phyloP scores from a whole-genome alignment of 2,113 vertebrate species.

The Malurus melanocephalus region DNA sequence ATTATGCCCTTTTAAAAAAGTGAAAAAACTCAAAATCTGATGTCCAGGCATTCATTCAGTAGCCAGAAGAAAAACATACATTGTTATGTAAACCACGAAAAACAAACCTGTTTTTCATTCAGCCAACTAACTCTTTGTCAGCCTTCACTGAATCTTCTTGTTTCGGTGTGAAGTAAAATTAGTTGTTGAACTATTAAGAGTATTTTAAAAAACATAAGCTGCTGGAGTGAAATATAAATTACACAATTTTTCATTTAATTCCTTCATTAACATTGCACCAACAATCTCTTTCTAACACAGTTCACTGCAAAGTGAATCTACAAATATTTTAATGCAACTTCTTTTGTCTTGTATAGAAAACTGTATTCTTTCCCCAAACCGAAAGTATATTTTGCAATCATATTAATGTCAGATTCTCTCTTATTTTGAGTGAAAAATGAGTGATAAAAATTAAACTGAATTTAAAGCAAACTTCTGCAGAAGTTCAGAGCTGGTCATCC shows the following conservation, averaged over 20 bases:
- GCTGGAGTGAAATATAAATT: not conserved
- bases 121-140: not conserved
- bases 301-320: not conserved
- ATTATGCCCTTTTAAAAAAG: not conserved
- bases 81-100: not conserved
- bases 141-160: not conserved
- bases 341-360: not conserved
- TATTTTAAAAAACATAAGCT: not conserved
- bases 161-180: not conserved
- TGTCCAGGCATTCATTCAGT: not conserved
- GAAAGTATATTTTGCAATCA: not conserved
- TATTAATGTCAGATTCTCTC: not conserved
- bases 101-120: not conserved
- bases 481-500: not conserved
- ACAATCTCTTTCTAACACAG: not conserved
- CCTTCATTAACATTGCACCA: not conserved
- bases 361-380: not conserved
- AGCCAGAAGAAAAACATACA: not conserved
- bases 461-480: not conserved
- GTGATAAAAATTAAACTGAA: not conserved
- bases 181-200: not conserved
- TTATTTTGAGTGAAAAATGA: not conserved
- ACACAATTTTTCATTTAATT: not conserved
- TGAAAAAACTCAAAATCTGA: fast-evolving
- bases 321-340: not conserved